Evolutionary conservation across 2,113 vertebrate species (phyloP).

Genomic region (Gnathonemus echidnorhynchus): DNA sequence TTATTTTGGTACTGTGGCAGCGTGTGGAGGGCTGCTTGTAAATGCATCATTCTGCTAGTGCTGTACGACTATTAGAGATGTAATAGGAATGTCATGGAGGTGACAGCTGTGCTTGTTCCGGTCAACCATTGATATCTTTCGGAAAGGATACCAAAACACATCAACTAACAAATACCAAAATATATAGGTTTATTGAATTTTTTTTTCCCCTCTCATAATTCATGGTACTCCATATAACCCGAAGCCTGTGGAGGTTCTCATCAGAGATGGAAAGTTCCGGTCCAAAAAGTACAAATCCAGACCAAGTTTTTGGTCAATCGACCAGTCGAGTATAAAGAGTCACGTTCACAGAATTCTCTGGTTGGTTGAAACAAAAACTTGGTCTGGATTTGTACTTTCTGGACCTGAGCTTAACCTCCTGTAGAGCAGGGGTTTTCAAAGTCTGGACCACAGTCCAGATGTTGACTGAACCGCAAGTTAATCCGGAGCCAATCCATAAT

Average conservation of each 20-base stretch:
- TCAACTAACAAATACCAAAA: neutral
- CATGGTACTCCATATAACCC: neutral
- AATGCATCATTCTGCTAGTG: neutral
- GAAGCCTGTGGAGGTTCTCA: neutral
- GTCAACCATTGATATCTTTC: neutral
- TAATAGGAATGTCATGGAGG: neutral
- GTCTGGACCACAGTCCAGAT: neutral
- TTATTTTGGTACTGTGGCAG: neutral
- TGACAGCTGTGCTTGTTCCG: neutral
- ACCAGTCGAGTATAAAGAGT: neutral
- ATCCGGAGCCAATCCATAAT: neutral
- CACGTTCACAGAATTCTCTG: neutral
- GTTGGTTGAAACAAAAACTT: neutral
- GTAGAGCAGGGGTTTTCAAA: neutral
- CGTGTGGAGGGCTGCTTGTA: neutral
- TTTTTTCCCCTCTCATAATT: neutral
- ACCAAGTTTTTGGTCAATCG: neutral
- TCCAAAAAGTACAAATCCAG: neutral
- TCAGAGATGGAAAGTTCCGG: neutral
- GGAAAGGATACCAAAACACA: neutral
- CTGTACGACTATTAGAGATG: neutral
- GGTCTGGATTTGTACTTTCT: neutral
- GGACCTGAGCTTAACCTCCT: neutral
- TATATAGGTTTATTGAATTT: neutral
- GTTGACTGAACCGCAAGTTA: neutral